phyloP scores from a whole-genome alignment of 2,797 vertebrate genomes.

The Typhlichthys subterraneus region DNA sequence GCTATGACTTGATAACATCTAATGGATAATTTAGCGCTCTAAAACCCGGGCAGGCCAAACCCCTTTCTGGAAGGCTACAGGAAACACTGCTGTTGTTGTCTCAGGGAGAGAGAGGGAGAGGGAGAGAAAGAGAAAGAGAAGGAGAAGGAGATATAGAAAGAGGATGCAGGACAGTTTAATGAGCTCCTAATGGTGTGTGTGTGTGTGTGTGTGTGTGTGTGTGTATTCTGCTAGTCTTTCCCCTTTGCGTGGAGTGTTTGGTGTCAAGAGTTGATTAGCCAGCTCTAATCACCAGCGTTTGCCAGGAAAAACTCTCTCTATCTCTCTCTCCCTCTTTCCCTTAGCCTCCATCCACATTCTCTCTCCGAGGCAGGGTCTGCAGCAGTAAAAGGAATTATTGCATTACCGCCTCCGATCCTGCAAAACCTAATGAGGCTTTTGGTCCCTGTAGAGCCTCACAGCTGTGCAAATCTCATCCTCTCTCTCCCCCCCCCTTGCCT shows the following conservation, averaged over 20 bases:
- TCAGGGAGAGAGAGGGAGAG: slow-evolving; percentile 23
- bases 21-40: slow-evolving; percentile 93
- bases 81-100: slow-evolving; percentile 17
- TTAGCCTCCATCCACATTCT: background rate
- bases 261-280: slow-evolving; percentile 48
- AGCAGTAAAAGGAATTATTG: slow-evolving; percentile 3
- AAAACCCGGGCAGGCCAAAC: slow-evolving; percentile 79
- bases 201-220: slow-evolving; percentile 8
- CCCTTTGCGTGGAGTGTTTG: slow-evolving; percentile 21
- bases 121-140: slow-evolving; percentile 17
- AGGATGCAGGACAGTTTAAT: slow-evolving; percentile 1
- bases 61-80: slow-evolving; percentile 42
- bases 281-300: slow-evolving; percentile 25
- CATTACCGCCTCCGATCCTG: background rate
- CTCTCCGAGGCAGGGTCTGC: background rate
- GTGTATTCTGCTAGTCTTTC: slow-evolving; percentile 20
- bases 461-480: background rate
- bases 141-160: background rate
- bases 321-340: slow-evolving; percentile 7
- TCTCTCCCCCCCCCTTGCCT: background rate
- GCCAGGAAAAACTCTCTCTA: slow-evolving; percentile 20
- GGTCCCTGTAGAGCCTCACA: background rate
- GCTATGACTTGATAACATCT: slow-evolving; percentile 97
- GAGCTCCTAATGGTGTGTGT: slow-evolving; percentile 10
- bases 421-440: slow-evolving; percentile 1